Evolutionary conservation across 2,888 invertebrate genomes (phyloP).

Genomic region (Amphimallon solstitiale): DNA sequence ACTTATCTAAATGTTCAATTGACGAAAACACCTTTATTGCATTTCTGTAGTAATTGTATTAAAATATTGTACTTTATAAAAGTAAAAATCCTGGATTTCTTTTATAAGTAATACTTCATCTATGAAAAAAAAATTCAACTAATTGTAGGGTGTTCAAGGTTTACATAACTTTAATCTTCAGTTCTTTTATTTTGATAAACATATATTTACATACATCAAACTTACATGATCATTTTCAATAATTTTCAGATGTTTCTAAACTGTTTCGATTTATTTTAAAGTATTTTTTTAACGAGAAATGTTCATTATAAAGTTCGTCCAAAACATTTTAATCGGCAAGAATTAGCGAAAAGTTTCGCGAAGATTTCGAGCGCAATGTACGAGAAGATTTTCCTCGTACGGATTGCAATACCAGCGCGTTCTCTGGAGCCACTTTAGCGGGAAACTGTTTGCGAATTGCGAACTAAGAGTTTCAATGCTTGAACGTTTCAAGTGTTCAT

Average conservation of each 20-base stretch:
- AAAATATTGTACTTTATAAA: no score
- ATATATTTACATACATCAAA: constrained; percentile 1
- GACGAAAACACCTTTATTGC: no score
- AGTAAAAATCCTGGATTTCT: no score
- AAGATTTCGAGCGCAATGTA: neutral
- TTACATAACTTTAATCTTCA: neutral
- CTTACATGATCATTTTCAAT: constrained; percentile 23
- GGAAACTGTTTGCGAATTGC: constrained; percentile 43
- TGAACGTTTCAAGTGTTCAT: constrained; percentile 37
- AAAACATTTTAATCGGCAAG: neutral
- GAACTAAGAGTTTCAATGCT: constrained; percentile 40
- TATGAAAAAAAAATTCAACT: no score
- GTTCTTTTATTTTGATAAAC: neutral
- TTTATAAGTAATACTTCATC: no score
- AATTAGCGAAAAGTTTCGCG: neutral
- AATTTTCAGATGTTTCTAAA: neutral
- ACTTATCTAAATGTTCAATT: no score
- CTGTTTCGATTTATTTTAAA: neutral
- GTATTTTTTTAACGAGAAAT: neutral
- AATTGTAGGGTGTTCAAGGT: neutral
- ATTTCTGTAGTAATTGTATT: no score
- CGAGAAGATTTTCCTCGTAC: neutral
- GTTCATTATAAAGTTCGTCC: neutral
- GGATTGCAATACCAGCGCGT: constrained; percentile 22
- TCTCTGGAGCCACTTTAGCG: constrained; percentile 38